Base-by-base conservation (phyloP, 2,113 vertebrate genomes). In the Mus pahari region DNA sequence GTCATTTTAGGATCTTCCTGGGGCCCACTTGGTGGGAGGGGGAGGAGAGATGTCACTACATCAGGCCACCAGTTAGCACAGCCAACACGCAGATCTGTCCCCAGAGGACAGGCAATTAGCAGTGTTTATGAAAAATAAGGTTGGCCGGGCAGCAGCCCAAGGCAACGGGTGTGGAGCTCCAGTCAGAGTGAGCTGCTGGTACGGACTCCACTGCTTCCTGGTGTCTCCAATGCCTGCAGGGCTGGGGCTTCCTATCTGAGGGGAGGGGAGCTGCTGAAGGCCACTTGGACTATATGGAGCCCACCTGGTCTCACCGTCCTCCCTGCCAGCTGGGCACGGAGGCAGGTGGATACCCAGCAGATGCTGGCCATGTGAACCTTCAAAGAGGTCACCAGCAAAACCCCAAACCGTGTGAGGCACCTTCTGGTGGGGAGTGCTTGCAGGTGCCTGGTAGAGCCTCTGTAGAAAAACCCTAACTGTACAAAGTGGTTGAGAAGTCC, bases 361-460 rank as follows among this genome's bases (percentile, higher is more conserved):
- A 19, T 45, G 50, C 60, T 22, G 60, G 53, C 62, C 13, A 16
- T 0, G 4, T 24, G n/a, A 36, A 14, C 0, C 19, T 39, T 28
- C 78, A 20, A 11, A 24, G 64, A 39, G 50, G 5, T 14, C 48
- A 6, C 0, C 1, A 14, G 60, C 79, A 17, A 17, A 36, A 22
- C 39, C 55, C 0, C 3, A 13, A 28, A 13, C 2, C 20, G 4
- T 17, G 3, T 33, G 8, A 58, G 17, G 14, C 55, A 13, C 4
- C 0, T 50, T 8, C 2, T n/a, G 42, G 19, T 1, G 8, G 9
- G 0, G 0, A 7, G 36, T 3, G 0, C 0, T 24, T 53, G n/a
- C 1, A 7, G 62, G 19, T 2, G 13, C 31, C 77, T 60, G 7
- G 60, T 6, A 16, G 86, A 48, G 48, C 48, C 48, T 48, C 48